Conservation (phyloP, 2,113 vertebrate genomes). For the Elachura formosa region DNA sequence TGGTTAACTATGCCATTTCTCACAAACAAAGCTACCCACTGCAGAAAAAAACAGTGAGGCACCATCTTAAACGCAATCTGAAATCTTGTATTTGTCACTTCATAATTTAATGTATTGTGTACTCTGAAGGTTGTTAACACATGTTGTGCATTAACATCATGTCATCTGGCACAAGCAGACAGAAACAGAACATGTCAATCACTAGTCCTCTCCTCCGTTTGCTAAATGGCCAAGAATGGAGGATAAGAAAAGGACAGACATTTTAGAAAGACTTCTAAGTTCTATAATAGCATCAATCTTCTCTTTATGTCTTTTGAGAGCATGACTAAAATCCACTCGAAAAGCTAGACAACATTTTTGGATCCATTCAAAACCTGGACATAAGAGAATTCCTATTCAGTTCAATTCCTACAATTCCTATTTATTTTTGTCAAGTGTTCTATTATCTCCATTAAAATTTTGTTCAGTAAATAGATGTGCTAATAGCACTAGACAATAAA, state of each 20-base stretch:
- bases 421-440: background rate
- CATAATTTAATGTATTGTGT: background rate
- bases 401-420: background rate
- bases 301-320: background rate
- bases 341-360: background rate
- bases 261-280: background rate
- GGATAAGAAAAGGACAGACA: background rate
- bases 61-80: background rate
- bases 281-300: background rate
- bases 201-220: background rate
- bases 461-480: background rate
- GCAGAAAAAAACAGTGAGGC: background rate
- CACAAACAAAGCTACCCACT: background rate
- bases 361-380: background rate
- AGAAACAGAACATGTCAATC: background rate
- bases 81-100: background rate
- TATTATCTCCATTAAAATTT: background rate
- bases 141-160: background rate
- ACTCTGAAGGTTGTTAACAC: background rate
- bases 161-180: background rate
- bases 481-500: background rate
- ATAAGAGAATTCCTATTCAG: background rate
- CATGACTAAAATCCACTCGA: background rate
- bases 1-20: background rate
- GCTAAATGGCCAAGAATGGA: background rate